Percentiles rank a stretch among this genome's conserved stretches.
Evolutionary conservation across 2,797 vertebrate species (phyloP).

Genomic region (Enteromius paludinosus): DNA sequence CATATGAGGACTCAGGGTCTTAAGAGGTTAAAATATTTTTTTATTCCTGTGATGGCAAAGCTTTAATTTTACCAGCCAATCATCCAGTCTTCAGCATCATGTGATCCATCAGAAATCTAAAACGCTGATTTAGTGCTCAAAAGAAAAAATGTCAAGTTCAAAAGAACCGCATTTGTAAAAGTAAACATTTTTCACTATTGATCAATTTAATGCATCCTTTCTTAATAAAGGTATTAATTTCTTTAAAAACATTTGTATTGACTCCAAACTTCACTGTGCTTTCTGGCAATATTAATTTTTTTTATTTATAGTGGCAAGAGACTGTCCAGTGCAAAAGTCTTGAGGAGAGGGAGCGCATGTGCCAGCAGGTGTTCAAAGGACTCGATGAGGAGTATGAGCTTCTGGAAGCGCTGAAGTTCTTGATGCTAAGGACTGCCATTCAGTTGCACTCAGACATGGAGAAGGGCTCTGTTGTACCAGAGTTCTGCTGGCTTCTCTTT

Average conservation of each 20-base stretch:
- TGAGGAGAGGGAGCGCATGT: conserved; percentile 73
- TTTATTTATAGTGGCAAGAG: conserved; percentile 75
- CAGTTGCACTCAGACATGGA: conserved; percentile 77
- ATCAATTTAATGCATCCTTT: conserved; percentile 5
- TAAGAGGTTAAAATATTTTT: too few relatives aligned
- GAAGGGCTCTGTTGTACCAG: conserved; percentile 79
- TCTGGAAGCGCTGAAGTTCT: conserved; percentile 86
- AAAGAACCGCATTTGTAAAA: not conserved
- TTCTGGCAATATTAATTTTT: not conserved
- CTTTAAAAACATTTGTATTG: not conserved
- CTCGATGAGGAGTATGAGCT: conserved; percentile 83
- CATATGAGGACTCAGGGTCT: too few relatives aligned
- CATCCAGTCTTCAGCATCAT: not conserved
- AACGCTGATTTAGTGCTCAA: not conserved
- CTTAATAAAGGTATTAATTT: not conserved
- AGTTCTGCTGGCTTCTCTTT: conserved; percentile 87
- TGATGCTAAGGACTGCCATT: conserved; percentile 84
- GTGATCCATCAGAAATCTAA: not conserved
- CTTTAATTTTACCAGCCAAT: not conserved
- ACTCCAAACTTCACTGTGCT: not conserved
- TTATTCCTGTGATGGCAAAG: not conserved
- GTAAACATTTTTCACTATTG: not conserved
- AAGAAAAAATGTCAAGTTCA: not conserved
- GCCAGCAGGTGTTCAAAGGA: conserved; percentile 80
- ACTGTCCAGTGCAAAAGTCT: conserved; percentile 70